These are phyloP conservation scores for Nerophis ophidion DNA, from an alignment of 2,113 vertebrate species.

Conservation along the genomic window DNA sequence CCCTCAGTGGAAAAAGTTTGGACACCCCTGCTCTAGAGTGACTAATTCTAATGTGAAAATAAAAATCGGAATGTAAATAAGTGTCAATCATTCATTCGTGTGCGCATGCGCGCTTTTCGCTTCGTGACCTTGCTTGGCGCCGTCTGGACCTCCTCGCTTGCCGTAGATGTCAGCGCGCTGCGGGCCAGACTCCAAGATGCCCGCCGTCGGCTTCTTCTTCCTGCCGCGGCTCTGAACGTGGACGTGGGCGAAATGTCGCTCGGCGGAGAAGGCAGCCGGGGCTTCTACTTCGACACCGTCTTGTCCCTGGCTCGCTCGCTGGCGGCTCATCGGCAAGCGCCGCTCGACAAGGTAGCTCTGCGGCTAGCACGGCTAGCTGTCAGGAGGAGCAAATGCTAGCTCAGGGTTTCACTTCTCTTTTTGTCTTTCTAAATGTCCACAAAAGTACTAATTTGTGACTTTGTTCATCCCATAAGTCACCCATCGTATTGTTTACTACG, in stretches of 20 bases:
- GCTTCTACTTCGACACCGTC: conserved; percentile 94
- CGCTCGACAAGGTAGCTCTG: conserved; percentile 84
- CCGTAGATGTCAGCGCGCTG: conserved; percentile 46
- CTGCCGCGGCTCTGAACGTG: not conserved
- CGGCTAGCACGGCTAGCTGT: not conserved
- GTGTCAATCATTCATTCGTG: too few relatives aligned
- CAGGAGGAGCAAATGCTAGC: not conserved
- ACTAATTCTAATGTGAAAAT: too few relatives aligned
- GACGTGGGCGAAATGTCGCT: conserved; percentile 55
- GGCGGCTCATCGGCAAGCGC: conserved; percentile 84
- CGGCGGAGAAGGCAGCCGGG: conserved; percentile 65
- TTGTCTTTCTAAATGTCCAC: too few relatives aligned
- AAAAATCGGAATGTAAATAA: too few relatives aligned
- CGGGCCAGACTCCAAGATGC: conserved; percentile 29
- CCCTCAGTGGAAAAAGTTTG: too few relatives aligned
- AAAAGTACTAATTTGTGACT: too few relatives aligned
- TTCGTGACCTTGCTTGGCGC: conserved; percentile 33
- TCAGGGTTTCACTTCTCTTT: not conserved
- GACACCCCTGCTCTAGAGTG: conserved; percentile 33
- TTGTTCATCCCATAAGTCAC: too few relatives aligned
- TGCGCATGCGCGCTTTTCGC: not conserved
- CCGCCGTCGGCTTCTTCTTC: conserved; percentile 6
- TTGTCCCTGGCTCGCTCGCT: conserved; percentile 88
- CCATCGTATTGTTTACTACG: too few relatives aligned
- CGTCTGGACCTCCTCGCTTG: conserved; percentile 14